Base-by-base conservation (phyloP, 2,888 invertebrate species). In the Conchocele bisecta region DNA sequence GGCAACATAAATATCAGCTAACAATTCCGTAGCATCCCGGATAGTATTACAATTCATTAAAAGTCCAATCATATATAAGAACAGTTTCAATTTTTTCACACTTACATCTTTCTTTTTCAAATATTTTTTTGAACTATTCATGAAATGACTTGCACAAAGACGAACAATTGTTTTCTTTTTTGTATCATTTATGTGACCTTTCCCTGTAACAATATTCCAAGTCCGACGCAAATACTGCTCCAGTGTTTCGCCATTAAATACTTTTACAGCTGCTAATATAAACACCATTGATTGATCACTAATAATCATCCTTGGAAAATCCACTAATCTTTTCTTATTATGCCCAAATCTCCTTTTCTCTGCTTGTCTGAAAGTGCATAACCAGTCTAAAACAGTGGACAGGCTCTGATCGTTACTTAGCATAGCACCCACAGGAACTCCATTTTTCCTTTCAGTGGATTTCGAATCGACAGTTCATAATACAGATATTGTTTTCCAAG, bases 261-360 rank as follows among this genome's bases (percentile, higher is more conserved):
- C 58, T 13, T 26, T 58, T 37, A 50, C 29, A 28, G 65, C 65
- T 31, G 65, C 57, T 33, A 50, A 44, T 29, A 50, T 22, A 9
- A 65, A 58, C 11, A 50, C 48, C 65, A 65, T 56, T 57, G 65
- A 46, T 57, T 65, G 48, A 42, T 65, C 65, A 65, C 65, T 65
- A 20, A 65, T 22, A n/a, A 65, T 46, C 15, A n/a, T 50, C 51
- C 29, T 51, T 20, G 50, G 51, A 28, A 20, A 17, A 5, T 24
- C 17, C 15, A 37, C 17, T n/a, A 7, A 28, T 37, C 39, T n/a
- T n/a, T n/a, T n/a, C n/a, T n/a, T 50, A 17, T 37, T 26, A 48
- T 50, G 22, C n/a, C 9, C 64, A 54, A 56, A 56, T 13, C 11
- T 1, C 20, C 15, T 17, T 29, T 42, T 54, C 44, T 28, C 35